Base-by-base conservation (phyloP, 2,797 vertebrate genomes). In the Brachymystax lenok region DNA sequence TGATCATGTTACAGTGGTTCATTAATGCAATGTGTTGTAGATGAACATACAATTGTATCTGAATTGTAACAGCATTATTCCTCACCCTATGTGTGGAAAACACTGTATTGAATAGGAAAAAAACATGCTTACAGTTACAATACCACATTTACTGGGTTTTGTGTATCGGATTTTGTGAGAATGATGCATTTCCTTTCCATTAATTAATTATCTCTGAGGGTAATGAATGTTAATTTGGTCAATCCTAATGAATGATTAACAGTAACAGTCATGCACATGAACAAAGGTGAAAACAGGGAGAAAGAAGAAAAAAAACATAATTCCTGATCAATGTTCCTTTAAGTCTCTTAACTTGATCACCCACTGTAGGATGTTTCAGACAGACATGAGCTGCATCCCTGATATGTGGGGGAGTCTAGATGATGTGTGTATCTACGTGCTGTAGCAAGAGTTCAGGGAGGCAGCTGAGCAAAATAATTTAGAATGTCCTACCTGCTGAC, bases 391-490 rank as follows among this genome's bases (percentile, higher is more conserved):
- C 89, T 87, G 88, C 90, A 88, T 88, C 87, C 88, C 85, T 74
- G 76, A 77, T 83, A 76, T 88, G 90, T 87, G 88, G 68, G 82
- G 80, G 85, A 87, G 91, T 92, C 79, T 80, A 87, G 89, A 88
- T 92, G 92, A 92, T 93, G 93, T 93, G 93, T 93, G 93, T 91
- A 92, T 94, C 93, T 92, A 93, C 92, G 91, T 93, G 93, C 92
- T 87, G 92, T 92, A 94, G 92, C 94, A 93, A 94, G 92, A 93
- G 93, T 94, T 95, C 93, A 94, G 89, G 92, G 93, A 94, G 90
- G 93, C 93, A 94, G 93, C 94, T 94, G 94, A 93, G 94, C 93
- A 93, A 94, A 94, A 95, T 95, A 94, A 94, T 95, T 94, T 91
- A 92, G 92, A 94, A 91, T 87, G 93, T 94, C 93, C 93, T 94